These are phyloP conservation scores for Hyperoplus lanceolatus DNA, from an alignment of 2,797 vertebrate species.

Conservation along the genomic window DNA sequence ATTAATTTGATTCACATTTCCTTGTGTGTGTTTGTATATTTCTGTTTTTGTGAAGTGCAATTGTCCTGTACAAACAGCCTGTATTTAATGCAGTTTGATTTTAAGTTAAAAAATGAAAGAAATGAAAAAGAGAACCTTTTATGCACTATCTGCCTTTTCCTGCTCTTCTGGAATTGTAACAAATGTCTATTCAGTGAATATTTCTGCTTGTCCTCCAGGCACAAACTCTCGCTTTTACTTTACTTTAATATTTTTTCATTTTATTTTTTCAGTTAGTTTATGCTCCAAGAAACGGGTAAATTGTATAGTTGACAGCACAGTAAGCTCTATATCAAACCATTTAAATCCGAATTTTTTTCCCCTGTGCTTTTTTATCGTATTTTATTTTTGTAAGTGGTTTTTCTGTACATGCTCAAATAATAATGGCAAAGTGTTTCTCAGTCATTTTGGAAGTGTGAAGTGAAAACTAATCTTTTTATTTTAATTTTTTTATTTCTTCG, in stretches of 20 bases:
- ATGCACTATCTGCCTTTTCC: conserved; percentile 92
- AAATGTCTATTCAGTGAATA: conserved; percentile 84
- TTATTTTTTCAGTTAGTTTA: conserved; percentile 69
- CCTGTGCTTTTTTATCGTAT: conserved; percentile 71
- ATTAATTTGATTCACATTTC: conserved; percentile 97
- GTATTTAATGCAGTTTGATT: conserved; percentile 90
- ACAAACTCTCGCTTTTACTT: conserved; percentile 71
- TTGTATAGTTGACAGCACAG: conserved; percentile 87
- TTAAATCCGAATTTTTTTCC: conserved; percentile 74
- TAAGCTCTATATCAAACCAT: conserved; percentile 85
- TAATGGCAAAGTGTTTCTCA: conserved; percentile 63
- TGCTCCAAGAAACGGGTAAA: conserved; percentile 89
- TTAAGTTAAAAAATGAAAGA: conserved; percentile 86
- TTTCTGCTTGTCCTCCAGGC: conserved; percentile 82
- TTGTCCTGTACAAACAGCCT: conserved; percentile 97
- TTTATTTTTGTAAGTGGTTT: conserved; percentile 76
- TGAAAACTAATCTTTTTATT: conserved; percentile 31
- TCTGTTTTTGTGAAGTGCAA: conserved; percentile 98
- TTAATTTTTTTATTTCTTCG: conserved; percentile 36
- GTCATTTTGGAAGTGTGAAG: conserved; percentile 65
- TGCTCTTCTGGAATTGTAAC: conserved; percentile 90
- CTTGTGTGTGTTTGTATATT: conserved; percentile 98
- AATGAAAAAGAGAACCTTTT: conserved; percentile 84
- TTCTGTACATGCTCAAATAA: conserved; percentile 76
- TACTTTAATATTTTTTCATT: conserved; percentile 35